Conservation (phyloP, 2,888 invertebrate species). For the Strigamia transsilvanica region DNA sequence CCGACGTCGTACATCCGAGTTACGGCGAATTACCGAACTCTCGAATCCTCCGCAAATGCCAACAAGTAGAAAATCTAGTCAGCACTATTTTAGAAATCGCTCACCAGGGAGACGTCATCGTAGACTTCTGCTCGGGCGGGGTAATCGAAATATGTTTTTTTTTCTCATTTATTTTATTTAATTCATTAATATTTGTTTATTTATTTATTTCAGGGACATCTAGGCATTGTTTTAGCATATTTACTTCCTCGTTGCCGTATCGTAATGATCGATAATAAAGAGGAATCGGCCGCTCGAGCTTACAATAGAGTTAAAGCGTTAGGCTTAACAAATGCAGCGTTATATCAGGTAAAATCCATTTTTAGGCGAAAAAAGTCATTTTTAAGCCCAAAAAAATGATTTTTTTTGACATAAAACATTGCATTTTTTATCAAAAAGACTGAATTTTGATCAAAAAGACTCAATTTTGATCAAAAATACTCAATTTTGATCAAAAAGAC, state of each 20-base stretch:
- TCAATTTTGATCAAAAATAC: too few species aligned
- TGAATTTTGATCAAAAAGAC: too few species aligned
- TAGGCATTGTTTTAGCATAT: conserved; percentile 85
- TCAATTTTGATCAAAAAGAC: too few species aligned
- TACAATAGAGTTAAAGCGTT: conserved; percentile 74
- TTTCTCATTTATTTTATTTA: neutral
- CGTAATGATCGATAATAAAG: conserved; percentile 89
- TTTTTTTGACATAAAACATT: too few species aligned
- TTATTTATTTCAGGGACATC: conserved; percentile 72
- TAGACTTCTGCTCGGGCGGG: conserved; percentile 94
- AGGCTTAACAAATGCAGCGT: conserved; percentile 75
- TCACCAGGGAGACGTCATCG: conserved; percentile 74
- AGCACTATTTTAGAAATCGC: conserved; percentile 79
- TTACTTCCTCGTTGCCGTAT: conserved; percentile 80
- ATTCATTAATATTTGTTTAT: neutral
- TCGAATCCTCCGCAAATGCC: conserved; percentile 79
- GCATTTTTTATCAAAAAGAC: too few species aligned
- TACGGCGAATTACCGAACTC: conserved; percentile 78
- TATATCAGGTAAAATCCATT: conserved; percentile 69
- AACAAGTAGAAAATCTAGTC: conserved; percentile 85
- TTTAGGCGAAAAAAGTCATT: too few species aligned
- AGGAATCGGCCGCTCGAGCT: conserved; percentile 81
- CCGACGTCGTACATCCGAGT: conserved; percentile 77
- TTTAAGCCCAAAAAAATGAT: too few species aligned
- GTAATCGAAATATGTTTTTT: conserved; percentile 57